A percentile compares a stretch with the other conserved stretches of the same genome.
Evolutionary conservation across 2,797 vertebrate species (phyloP).

Genomic region (Melanogrammus aeglefinus): DNA sequence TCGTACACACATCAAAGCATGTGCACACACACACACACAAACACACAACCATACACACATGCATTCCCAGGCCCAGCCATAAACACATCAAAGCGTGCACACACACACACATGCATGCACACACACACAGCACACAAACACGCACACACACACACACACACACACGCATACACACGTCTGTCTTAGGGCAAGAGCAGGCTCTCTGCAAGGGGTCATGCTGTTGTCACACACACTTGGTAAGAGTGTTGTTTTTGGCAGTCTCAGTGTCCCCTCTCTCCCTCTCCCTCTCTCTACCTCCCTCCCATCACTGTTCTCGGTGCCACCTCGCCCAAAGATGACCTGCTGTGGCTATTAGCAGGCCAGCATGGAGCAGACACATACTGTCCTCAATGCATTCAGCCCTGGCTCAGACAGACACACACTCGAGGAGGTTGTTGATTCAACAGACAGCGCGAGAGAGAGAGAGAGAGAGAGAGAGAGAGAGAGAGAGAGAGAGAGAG

Average conservation of each 20-base stretch:
- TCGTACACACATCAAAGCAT: conserved; percentile 17
- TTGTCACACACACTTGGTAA: conserved; percentile 51
- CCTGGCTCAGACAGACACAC: not conserved
- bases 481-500: no score
- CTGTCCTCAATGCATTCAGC: conserved; percentile 17
- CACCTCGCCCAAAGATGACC: conserved; percentile 35
- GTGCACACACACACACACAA: not conserved
- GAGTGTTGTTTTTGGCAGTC: conserved; percentile 43
- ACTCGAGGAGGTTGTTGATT: not conserved
- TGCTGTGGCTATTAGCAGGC: conserved; percentile 43
- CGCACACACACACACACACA: no score
- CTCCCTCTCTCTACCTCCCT: conserved; percentile 12
- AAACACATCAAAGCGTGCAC: not conserved
- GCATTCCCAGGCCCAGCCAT: not conserved
- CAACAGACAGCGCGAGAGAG: no score
- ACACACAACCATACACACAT: not conserved
- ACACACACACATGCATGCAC: not conserved
- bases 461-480: no score
- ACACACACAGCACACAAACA: not conserved
- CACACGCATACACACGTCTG: conserved; percentile 26
- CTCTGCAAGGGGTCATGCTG: conserved; percentile 45
- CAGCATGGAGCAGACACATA: conserved; percentile 25
- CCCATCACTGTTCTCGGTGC: conserved; percentile 44
- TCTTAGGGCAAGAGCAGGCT: conserved; percentile 39
- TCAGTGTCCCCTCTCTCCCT: conserved; percentile 1